Evolutionary conservation across 37 sponge, comb jelly and placozoan species (phyloP), one percentile per base, ranked within the genome.

Genomic region (Ephydatia muelleri): DNA sequence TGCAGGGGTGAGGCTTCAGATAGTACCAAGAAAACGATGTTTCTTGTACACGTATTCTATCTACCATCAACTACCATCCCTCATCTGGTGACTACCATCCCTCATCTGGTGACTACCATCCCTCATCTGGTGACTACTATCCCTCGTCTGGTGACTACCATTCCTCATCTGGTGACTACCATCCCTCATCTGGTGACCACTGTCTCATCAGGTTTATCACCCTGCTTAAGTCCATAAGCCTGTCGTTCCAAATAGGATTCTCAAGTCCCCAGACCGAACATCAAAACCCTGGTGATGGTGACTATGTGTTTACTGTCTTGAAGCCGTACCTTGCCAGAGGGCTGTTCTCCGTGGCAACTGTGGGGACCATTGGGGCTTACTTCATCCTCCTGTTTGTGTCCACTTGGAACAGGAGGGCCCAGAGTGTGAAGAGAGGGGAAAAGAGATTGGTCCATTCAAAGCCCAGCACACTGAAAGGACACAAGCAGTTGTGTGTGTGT

Each of bases 161-260:
- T n/a, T n/a, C n/a, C n/a, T n/a, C n/a, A n/a, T n/a, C n/a, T n/a
- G n/a, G n/a, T n/a, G n/a, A n/a, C n/a, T n/a, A n/a, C n/a, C n/a
- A n/a, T n/a, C n/a, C n/a, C n/a, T n/a, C n/a, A n/a, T n/a, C n/a
- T n/a, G n/a, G n/a, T n/a, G n/a, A n/a, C n/a, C n/a, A n/a, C n/a
- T n/a, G n/a, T n/a, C n/a, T n/a, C n/a, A n/a, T n/a, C n/a, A 75
- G 89, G 69, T 94, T 91, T 43, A 82, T 94, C 36, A 87, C 92
- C 0, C 73, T 94, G 16, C 91, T 94, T 0, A 88, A 84, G 40
- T 92, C 95, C 31, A 91, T 94, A 48, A 83, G 75, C 37, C 80
- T 94, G 74, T 72, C 85, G 14, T 76, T 86, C 49, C 75, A 75
- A 14, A 79, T 93, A 0, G 93, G 93, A 0, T 75, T 27, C 31